These are phyloP conservation scores for Palythoa grandiflora DNA, from an alignment of 92 coral and sea anemone species.

Conservation along the genomic window DNA sequence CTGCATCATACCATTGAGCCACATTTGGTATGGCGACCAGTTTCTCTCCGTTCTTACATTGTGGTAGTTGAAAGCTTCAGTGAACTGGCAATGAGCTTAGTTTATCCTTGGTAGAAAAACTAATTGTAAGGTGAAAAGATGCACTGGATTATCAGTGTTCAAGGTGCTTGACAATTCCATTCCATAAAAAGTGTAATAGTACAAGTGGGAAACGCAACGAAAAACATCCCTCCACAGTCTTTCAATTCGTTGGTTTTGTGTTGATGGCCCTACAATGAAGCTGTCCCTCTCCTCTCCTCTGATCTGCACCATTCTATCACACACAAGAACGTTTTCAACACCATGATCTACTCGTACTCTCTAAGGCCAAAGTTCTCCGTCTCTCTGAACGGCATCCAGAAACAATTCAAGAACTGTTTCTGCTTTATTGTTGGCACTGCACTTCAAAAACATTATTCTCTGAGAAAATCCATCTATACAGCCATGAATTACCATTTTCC, in stretches of 20 bases:
- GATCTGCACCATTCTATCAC: neutral
- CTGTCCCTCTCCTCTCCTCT: conserved; percentile 49
- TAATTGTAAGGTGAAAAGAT: conserved; percentile 36
- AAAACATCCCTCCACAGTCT: conserved; percentile 39
- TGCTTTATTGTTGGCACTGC: conserved; percentile 25
- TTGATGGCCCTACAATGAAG: conserved; percentile 10
- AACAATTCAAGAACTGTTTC: conserved; percentile 38
- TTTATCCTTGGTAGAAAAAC: conserved; percentile 48
- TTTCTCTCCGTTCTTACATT: conserved; percentile 37
- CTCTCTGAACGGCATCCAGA: conserved; percentile 27
- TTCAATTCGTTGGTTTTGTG: neutral
- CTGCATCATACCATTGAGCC: conserved; percentile 28
- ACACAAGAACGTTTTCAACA: neutral
- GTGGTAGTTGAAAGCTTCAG: conserved; percentile 45
- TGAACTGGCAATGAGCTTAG: conserved; percentile 22
- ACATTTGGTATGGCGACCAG: conserved; percentile 48
- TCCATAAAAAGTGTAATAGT: conserved; percentile 37
- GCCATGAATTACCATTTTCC: conserved; percentile 26
- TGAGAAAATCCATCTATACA: conserved; percentile 6
- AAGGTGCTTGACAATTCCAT: conserved; percentile 34
- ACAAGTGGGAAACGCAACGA: neutral
- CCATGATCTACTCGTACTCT: neutral
- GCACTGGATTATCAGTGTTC: conserved; percentile 17
- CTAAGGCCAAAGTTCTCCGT: conserved; percentile 46
- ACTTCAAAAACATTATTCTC: conserved; percentile 44